phyloP scores from a whole-genome alignment of 2,113 vertebrate genomes.

The Megaceryle maxima region DNA sequence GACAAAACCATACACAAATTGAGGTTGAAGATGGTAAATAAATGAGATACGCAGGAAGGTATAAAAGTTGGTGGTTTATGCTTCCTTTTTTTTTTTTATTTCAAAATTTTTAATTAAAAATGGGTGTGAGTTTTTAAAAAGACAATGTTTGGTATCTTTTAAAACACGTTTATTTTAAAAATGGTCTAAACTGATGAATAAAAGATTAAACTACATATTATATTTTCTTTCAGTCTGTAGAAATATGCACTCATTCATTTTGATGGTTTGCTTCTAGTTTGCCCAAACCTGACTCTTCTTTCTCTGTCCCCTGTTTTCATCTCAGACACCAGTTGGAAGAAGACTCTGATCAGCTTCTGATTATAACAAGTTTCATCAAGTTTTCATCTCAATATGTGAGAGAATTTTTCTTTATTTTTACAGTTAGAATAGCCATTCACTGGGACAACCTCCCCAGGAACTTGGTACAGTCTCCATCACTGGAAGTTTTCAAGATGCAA shows the following conservation, averaged over 20 bases:
- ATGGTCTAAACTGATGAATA: background rate
- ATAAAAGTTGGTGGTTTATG: background rate
- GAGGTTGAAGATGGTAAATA: background rate
- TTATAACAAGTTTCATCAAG: background rate
- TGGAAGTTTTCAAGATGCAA: fast-evolving
- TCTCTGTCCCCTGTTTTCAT: background rate
- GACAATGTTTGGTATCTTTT: background rate
- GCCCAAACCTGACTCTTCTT: background rate
- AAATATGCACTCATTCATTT: background rate
- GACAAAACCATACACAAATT: background rate
- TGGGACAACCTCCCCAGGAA: background rate
- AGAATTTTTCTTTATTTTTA: background rate
- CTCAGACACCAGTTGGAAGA: background rate
- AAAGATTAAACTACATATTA: background rate
- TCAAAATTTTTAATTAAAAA: background rate
- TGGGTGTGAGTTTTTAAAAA: background rate
- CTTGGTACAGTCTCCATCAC: background rate
- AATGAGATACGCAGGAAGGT: background rate
- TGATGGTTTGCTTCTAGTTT: background rate
- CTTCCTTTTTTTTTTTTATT: background rate
- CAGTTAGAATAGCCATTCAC: background rate
- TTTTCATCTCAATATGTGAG: background rate
- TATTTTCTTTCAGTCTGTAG: background rate
- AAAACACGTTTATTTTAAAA: background rate
- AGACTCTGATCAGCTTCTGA: background rate